Evolutionary conservation across 2,888 invertebrate genomes (phyloP).

Genomic region (Nephrotoma flavescens): DNA sequence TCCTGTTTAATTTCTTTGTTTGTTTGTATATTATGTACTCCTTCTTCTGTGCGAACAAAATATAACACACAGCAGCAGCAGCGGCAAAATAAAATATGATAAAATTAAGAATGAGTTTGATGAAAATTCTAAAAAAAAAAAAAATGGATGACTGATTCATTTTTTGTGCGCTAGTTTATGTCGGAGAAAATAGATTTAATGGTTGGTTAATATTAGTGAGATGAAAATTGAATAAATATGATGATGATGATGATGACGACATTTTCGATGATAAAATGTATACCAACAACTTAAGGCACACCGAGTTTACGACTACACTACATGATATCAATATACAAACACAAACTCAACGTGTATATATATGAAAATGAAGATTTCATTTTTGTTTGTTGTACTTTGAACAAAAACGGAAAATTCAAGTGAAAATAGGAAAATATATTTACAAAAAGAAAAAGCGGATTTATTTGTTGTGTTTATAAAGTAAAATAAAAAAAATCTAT

Average conservation of each 20-base stretch:
- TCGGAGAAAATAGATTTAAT: neutral
- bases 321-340: neutral
- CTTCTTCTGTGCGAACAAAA: neutral
- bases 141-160: neutral
- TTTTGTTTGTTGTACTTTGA: neutral
- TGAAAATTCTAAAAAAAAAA: neutral
- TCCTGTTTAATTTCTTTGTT: neutral
- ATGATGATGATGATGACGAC: neutral
- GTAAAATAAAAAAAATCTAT: neutral
- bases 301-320: neutral
- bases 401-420: neutral
- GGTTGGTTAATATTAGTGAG: neutral
- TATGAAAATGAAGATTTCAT: neutral
- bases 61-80: neutral
- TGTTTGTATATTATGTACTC: neutral
- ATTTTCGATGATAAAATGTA: neutral
- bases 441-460: neutral
- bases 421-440: neutral
- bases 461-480: neutral
- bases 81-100: neutral
- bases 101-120: neutral
- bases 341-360: neutral
- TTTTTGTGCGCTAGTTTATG: neutral
- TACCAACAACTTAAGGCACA: neutral
- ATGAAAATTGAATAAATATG: neutral